Percentiles rank a stretch among this genome's conserved stretches.
Conservation (phyloP, 1,140 invertebrate genomes). For the Tetragnatha versicolor region DNA sequence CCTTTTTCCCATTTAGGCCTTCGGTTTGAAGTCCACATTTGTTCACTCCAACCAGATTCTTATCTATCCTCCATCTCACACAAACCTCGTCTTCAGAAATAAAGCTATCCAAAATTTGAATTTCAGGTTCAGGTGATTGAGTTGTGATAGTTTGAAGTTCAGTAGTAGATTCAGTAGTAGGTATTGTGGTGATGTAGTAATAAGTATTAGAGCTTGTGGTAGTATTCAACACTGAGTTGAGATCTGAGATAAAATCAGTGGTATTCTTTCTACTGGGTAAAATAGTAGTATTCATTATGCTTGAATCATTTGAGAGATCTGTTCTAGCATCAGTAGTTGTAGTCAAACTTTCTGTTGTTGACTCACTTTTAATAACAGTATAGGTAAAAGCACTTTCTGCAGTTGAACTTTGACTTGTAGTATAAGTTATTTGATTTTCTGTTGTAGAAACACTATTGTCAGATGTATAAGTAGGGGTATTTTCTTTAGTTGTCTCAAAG, state of each 20-base stretch:
- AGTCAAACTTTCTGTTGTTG: background rate
- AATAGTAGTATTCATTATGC: background rate
- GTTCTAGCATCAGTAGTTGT: background rate
- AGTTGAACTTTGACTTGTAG: background rate
- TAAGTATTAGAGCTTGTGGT: background rate
- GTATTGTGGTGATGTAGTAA: background rate
- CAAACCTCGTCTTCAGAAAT: slow-evolving; percentile 4
- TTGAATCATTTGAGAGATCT: background rate
- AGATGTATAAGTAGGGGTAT: too few relatives aligned
- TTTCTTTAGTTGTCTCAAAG: background rate
- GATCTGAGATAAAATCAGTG: background rate
- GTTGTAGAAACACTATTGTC: background rate
- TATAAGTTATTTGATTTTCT: background rate
- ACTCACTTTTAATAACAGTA: background rate
- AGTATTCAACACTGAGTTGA: background rate
- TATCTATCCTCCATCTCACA: background rate
- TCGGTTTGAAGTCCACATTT: background rate
- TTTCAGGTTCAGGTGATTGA: background rate
- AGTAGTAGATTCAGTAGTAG: background rate
- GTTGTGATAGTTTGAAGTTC: background rate
- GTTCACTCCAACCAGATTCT: too few relatives aligned
- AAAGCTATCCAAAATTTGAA: background rate
- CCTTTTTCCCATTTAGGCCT: background rate
- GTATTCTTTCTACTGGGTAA: background rate
- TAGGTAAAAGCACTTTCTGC: background rate